phyloP scores from a whole-genome alignment of 1,140 invertebrate genomes.

The Druon quercuslanigerum region DNA sequence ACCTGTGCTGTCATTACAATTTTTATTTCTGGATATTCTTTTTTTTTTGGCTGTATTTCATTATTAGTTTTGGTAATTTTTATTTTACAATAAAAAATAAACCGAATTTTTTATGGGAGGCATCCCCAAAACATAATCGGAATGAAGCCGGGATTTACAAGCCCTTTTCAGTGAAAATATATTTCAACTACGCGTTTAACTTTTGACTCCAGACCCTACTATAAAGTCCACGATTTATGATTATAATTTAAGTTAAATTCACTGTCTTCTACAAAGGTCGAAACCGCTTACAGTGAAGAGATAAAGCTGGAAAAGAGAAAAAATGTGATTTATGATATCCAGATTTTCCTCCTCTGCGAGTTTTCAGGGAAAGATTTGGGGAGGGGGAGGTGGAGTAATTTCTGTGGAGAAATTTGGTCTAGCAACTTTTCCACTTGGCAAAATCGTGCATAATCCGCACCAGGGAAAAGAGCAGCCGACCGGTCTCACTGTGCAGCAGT shows the following conservation, averaged over 20 bases:
- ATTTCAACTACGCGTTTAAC: too few relatives aligned
- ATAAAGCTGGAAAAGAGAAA: slow-evolving; percentile 42
- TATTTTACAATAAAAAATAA: too few relatives aligned
- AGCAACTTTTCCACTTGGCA: slow-evolving; percentile 44
- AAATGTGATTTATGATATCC: slow-evolving; percentile 36
- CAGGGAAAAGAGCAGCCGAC: slow-evolving; percentile 15
- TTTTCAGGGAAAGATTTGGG: slow-evolving; percentile 39
- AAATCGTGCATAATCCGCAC: slow-evolving; percentile 47
- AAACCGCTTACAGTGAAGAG: slow-evolving; percentile 18
- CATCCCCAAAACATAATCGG: too few relatives aligned
- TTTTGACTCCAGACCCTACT: too few relatives aligned
- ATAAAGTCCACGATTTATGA: slow-evolving; percentile 44
- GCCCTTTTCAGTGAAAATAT: too few relatives aligned
- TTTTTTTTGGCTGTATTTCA: too few relatives aligned
- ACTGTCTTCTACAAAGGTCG: slow-evolving; percentile 41
- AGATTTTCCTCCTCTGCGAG: slow-evolving; percentile 41
- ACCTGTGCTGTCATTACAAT: too few relatives aligned
- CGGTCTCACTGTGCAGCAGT: neutral
- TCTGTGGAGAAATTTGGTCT: slow-evolving; percentile 36
- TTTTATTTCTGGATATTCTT: too few relatives aligned
- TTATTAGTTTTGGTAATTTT: too few relatives aligned
- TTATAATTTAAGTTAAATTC: slow-evolving; percentile 64
- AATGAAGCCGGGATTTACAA: too few relatives aligned
- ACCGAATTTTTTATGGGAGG: too few relatives aligned
- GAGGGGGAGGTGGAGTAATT: slow-evolving; percentile 37